Base-by-base conservation (phyloP, 2,888 invertebrate species). In the Torymus aiolomorphi region DNA sequence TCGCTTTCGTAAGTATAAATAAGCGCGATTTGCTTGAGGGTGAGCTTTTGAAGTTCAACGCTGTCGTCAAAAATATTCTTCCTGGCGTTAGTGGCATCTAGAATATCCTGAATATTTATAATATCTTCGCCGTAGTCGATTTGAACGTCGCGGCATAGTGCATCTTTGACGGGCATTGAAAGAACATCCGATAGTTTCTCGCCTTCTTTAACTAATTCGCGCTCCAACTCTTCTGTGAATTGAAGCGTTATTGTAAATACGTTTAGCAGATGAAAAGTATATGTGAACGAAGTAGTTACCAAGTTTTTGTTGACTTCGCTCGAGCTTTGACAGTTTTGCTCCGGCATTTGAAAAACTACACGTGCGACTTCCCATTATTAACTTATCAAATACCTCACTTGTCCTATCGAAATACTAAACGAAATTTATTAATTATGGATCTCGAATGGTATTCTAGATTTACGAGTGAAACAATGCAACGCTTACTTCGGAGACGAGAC, bases 91-190 rank as follows among this genome's bases (percentile, higher is more conserved):
- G 94, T 94, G 65, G 94, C 94, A 84, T 94, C 94, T 82, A 95
- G 90, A 85, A 94, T 93, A 86, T 95, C 94, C 83, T 93, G 92
- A 77, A 96, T 93, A 88, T 95, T 95, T 76, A 93, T 92, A 76
- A 95, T 94, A 86, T 95, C 95, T 86, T 93, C 93, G 83, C 93
- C 93, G 85, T 95, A 95, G 91, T 96, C 92, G 85, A 95, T 92
- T 83, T 92, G 92, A 84, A 94, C 91, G 87, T 94, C 94, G 84
- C 95, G 92, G 69, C 95, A 95, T 81, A 95, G 91, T 0, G 95
- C 94, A 89, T 96, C 95, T 90, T 95, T 95, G 82, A 96, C 93
- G 12, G 95, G 95, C 92, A 95, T 94, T 59, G 95, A 94, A 84
- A 96, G 91, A 90, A 95, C 93, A 87, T 95, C 95, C 80, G 95